phyloP scores from a whole-genome alignment of 2,888 invertebrate species.

The Noctua janthe region DNA sequence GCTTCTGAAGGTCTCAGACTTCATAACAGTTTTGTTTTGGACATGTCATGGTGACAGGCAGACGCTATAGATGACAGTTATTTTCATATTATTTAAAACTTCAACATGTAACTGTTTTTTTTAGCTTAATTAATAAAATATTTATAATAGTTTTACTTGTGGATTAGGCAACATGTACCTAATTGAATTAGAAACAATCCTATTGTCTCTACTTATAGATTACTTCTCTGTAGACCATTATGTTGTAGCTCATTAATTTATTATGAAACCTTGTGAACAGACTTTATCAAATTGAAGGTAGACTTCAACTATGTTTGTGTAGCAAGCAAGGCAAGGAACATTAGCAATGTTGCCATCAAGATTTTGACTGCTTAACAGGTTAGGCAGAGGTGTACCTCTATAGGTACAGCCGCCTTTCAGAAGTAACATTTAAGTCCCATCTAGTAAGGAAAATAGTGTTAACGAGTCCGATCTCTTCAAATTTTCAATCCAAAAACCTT shows the following conservation, averaged over 20 bases:
- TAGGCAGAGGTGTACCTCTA: background rate
- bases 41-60: background rate
- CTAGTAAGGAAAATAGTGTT: background rate
- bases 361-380: background rate
- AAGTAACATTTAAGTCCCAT: background rate
- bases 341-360: background rate
- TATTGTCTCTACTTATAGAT: background rate
- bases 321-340: no score
- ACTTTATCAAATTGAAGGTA: background rate
- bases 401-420: background rate
- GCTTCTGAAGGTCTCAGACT: background rate
- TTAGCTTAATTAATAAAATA: background rate
- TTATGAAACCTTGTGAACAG: background rate
- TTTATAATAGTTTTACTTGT: background rate
- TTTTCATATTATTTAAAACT: background rate
- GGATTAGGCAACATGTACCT: background rate
- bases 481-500: background rate
- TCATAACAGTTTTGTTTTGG: background rate
- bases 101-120: background rate
- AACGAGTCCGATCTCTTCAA: background rate
- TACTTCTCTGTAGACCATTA: background rate
- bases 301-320: background rate
- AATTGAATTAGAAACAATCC: slow-evolving; percentile 23
- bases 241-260: background rate
- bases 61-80: background rate